Evolutionary conservation across 1,140 invertebrate species (phyloP).

Genomic region (Babylonia areolata): DNA sequence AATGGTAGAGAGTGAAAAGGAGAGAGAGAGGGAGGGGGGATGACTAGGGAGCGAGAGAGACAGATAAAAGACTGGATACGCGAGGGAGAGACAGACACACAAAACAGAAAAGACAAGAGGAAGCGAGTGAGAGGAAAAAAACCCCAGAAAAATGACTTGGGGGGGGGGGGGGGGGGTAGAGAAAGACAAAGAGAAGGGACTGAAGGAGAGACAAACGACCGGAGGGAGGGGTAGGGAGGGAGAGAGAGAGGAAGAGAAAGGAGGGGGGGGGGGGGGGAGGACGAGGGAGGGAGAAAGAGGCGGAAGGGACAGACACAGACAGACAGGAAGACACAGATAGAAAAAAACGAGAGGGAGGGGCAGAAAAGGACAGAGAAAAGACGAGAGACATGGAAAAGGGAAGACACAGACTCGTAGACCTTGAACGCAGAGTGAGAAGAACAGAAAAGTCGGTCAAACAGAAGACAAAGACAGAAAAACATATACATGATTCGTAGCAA

Average conservation of each 20-base stretch:
- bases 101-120: neutral
- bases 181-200: neutral
- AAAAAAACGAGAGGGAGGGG: neutral
- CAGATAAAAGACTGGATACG: too few species aligned
- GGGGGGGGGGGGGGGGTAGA: neutral
- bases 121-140: neutral
- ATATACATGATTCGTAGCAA: too few species aligned
- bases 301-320: neutral
- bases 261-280: slow-evolving; percentile 11
- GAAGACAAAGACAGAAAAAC: neutral
- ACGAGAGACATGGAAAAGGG: too few species aligned
- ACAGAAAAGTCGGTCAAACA: neutral
- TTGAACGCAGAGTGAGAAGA: neutral
- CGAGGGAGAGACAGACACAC: too few species aligned
- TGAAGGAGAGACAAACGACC: neutral
- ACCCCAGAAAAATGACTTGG: neutral
- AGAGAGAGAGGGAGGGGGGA: too few species aligned
- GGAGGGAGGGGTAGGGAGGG: neutral
- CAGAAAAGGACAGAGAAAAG: neutral
- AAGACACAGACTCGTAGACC: neutral
- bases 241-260: slow-evolving; percentile 5
- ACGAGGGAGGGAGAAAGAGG: slow-evolving; percentile 17
- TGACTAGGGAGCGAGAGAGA: too few species aligned
- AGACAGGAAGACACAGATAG: slow-evolving; percentile 8
- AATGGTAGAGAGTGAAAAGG: too few species aligned